Conservation (phyloP, 2,888 invertebrate genomes). For the Nyleta sp. region DNA sequence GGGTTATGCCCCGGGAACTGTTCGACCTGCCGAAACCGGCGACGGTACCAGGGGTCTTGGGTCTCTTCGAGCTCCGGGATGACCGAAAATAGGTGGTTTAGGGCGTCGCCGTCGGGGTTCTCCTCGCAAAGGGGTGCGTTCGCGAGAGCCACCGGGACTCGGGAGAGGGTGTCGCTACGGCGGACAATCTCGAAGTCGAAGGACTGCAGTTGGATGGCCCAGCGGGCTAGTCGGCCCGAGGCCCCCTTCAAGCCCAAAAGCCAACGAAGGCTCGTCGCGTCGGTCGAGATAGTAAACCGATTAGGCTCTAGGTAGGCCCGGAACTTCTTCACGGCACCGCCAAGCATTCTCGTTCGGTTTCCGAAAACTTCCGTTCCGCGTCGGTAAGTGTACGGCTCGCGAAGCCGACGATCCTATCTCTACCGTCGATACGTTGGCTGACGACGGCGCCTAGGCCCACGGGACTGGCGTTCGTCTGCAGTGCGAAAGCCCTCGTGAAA, state of each 20-base stretch:
- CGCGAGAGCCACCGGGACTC: not conserved
- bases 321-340: not conserved
- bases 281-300: conserved; percentile 49
- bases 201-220: not conserved
- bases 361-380: not conserved
- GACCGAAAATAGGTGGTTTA: no score
- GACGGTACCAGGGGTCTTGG: not conserved
- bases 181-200: not conserved
- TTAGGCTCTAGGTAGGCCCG: not conserved
- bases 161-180: not conserved
- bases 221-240: not conserved
- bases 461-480: conserved; percentile 40
- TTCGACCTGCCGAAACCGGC: no score
- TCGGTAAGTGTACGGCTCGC: conserved; percentile 1
- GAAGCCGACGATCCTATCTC: not conserved
- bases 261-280: conserved; percentile 68
- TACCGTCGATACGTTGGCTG: not conserved
- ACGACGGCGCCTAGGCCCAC: conserved; percentile 43
- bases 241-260: conserved; percentile 42
- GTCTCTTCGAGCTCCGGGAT: no score
- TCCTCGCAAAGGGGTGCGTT: not conserved
- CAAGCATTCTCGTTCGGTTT: conserved; percentile 18
- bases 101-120: not conserved
- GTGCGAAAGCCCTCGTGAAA: conserved; percentile 13
- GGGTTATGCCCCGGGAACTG: no score